A percentile compares a stretch with the other conserved stretches of the same genome.
phyloP scores from a whole-genome alignment of 2,797 vertebrate species.

The Rhinella marina region DNA sequence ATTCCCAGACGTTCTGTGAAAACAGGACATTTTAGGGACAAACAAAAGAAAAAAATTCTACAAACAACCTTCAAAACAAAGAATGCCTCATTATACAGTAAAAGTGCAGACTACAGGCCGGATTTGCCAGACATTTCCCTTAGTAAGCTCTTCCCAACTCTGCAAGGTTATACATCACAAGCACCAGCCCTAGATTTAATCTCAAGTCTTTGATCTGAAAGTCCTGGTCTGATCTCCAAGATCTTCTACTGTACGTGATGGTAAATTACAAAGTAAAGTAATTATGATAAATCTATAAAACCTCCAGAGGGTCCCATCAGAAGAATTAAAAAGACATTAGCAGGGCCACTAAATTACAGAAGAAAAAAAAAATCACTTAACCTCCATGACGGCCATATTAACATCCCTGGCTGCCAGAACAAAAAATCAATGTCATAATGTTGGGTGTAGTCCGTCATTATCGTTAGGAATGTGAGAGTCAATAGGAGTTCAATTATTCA shows the following conservation, averaged over 20 bases:
- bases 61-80: slow-evolving; percentile 11
- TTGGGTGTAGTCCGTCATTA: not conserved
- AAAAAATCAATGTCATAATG: slow-evolving; percentile 9
- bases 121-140: slow-evolving; percentile 4
- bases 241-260: not conserved
- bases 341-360: not conserved
- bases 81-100: not conserved
- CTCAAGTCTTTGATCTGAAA: not conserved
- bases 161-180: slow-evolving; percentile 25
- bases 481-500: not conserved
- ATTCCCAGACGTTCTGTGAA: not conserved
- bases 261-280: not conserved
- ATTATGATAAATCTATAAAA: not conserved
- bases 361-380: slow-evolving; percentile 15
- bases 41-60: not conserved
- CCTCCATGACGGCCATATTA: not conserved
- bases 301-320: not conserved
- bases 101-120: not conserved
- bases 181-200: not conserved
- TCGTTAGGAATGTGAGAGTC: not conserved
- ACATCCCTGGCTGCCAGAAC: not conserved
- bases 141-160: not conserved
- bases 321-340: slow-evolving; percentile 8
- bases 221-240: not conserved
- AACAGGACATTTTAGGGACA: too few species aligned